Percentiles rank a stretch among this genome's conserved stretches.
Conservation (phyloP, 2,113 vertebrate genomes). For the Taurulus bubalis region DNA sequence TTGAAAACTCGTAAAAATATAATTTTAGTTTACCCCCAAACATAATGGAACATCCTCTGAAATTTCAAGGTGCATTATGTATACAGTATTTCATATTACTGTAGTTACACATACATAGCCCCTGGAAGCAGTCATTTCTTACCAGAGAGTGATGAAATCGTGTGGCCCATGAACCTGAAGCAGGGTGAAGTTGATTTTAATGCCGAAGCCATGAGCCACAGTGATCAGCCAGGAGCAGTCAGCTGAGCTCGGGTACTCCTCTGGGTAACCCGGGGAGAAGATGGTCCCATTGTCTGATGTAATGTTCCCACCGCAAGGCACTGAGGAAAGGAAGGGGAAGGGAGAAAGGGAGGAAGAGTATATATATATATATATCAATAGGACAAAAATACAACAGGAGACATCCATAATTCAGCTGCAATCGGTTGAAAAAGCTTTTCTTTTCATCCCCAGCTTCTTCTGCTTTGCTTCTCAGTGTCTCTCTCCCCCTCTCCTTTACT, state of each 20-base stretch:
- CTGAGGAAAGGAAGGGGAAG: conserved; percentile 73
- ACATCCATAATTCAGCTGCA: conserved; percentile 61
- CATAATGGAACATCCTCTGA: background rate
- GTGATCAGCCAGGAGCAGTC: conserved; percentile 96
- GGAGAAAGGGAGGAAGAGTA: background rate
- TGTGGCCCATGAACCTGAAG: conserved; percentile 94
- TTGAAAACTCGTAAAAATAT: background rate
- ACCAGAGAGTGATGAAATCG: conserved; percentile 97
- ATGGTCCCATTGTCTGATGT: conserved; percentile 93
- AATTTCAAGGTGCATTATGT: background rate
- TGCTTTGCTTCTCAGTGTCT: conserved; percentile 62
- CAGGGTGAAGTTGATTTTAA: conserved; percentile 94
- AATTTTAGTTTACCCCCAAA: background rate
- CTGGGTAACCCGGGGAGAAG: conserved; percentile 97
- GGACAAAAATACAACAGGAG: conserved; percentile 43
- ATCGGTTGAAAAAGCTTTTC: conserved; percentile 36
- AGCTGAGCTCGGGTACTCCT: conserved; percentile 92
- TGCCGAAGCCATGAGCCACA: conserved; percentile 89
- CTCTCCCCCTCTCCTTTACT: conserved; percentile 54
- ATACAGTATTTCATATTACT: too few relatives aligned
- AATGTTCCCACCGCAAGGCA: conserved; percentile 94
- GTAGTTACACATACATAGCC: background rate
- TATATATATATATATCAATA: conserved; percentile 48
- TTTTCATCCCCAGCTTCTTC: conserved; percentile 48
- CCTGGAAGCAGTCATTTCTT: conserved; percentile 55